A percentile compares a stretch with the other conserved stretches of the same genome.
Evolutionary conservation across 2,797 vertebrate species (phyloP).

Genomic region (Liasis olivaceus): DNA sequence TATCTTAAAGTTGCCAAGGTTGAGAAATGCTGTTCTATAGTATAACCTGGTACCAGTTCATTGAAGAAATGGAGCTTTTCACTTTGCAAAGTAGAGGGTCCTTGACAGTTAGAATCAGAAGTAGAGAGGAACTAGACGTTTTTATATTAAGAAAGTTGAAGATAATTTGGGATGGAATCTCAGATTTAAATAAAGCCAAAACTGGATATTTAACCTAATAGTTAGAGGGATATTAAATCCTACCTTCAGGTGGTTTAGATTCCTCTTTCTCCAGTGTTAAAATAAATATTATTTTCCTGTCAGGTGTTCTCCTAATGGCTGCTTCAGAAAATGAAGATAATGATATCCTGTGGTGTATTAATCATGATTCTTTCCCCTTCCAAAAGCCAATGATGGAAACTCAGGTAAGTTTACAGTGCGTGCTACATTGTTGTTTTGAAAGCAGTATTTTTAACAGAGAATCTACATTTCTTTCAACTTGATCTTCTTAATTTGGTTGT

Average conservation of each 20-base stretch:
- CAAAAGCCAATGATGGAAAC: constrained; percentile 97
- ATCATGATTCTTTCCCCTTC: constrained; percentile 96
- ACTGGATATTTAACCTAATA: not conserved
- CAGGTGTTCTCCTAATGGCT: constrained; percentile 92
- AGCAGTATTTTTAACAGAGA: not conserved
- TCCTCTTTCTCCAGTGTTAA: not conserved
- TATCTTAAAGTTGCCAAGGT: no score
- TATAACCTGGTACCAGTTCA: not conserved
- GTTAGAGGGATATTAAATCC: not conserved
- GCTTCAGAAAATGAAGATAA: constrained; percentile 96
- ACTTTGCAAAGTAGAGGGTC: not conserved
- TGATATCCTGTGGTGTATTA: constrained; percentile 96
- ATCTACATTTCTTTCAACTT: not conserved
- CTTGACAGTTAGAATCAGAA: not conserved
- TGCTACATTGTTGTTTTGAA: not conserved
- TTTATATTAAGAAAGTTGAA: not conserved
- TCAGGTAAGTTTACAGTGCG: constrained; percentile 77
- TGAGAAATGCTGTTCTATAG: not conserved
- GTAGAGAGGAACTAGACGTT: not conserved
- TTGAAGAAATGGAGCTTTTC: not conserved
- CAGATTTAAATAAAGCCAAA: not conserved
- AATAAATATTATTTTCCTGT: not conserved
- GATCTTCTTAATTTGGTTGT: not conserved
- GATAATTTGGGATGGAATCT: not conserved
- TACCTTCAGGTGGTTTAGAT: not conserved